Evolutionary conservation across 2,888 invertebrate species (phyloP).

Genomic region (Meandrusa payeni): DNA sequence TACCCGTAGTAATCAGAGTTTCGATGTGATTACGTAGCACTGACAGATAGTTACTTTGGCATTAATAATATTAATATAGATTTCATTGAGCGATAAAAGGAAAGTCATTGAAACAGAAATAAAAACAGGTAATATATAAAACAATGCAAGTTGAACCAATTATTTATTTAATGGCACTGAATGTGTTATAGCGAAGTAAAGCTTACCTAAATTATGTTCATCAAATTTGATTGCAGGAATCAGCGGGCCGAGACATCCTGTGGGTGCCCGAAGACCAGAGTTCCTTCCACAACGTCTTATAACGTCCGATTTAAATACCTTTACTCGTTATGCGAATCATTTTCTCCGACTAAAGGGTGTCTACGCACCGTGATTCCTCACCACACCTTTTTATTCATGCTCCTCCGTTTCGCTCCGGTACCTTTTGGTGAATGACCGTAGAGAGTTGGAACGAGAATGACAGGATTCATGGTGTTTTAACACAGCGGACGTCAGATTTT

Average conservation of each 20-base stretch:
- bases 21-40: too few relatives aligned
- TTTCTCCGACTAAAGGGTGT: conserved; percentile 61
- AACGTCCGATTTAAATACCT: conserved; percentile 34
- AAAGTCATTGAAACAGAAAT: neutral
- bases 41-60: too few relatives aligned
- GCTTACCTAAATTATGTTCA: conserved; percentile 14
- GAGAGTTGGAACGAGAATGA: conserved; percentile 71
- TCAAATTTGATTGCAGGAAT: conserved; percentile 24
- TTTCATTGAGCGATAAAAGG: too few relatives aligned
- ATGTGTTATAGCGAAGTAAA: too few relatives aligned
- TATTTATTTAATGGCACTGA: conserved; percentile 32
- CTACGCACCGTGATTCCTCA: conserved; percentile 70
- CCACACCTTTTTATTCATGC: conserved; percentile 73
- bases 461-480: conserved; percentile 73
- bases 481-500: conserved; percentile 59
- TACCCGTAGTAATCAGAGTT: too few relatives aligned
- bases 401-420: conserved; percentile 65
- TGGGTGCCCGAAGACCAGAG: conserved; percentile 57
- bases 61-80: too few relatives aligned
- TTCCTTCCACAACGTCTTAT: conserved; percentile 52
- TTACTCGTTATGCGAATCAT: conserved; percentile 35
- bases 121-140: too few relatives aligned
- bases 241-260: conserved; percentile 48
- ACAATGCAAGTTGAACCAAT: too few relatives aligned
- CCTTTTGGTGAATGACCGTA: conserved; percentile 74